Conservation (phyloP, 64 coral and sea anemone genomes). For the Astreopora myriophthalma region DNA sequence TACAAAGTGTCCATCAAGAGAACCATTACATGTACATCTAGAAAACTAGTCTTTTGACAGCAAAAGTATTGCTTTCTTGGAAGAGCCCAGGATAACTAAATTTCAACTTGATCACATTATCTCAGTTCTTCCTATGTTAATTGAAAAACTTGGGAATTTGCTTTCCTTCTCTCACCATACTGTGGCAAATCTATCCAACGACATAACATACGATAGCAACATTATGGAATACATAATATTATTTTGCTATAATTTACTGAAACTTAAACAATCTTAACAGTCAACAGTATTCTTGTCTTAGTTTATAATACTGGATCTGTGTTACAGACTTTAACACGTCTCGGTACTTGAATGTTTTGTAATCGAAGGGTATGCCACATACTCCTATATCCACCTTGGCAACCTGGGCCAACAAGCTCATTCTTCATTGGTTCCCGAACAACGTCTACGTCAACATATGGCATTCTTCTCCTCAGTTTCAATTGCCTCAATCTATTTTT, state of each 20-base stretch:
- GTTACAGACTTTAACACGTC: slow-evolving; percentile 47
- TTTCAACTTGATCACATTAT: slow-evolving; percentile 62
- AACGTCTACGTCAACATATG: too few relatives aligned
- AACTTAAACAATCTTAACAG: slow-evolving; percentile 40
- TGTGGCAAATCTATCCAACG: slow-evolving; percentile 17
- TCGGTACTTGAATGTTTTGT: too few relatives aligned
- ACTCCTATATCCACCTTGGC: too few relatives aligned
- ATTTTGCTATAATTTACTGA: slow-evolving; percentile 20
- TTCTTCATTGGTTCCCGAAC: too few relatives aligned
- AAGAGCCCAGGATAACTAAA: slow-evolving; percentile 50
- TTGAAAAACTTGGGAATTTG: slow-evolving; percentile 59
- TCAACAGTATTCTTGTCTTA: slow-evolving; percentile 47
- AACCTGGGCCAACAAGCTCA: too few relatives aligned
- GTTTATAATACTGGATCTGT: slow-evolving; percentile 41
- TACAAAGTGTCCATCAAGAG: slow-evolving; percentile 29
- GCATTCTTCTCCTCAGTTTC: too few relatives aligned
- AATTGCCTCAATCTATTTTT: too few relatives aligned
- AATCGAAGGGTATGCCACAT: too few relatives aligned
- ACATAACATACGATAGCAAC: slow-evolving; percentile 7
- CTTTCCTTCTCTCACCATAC: slow-evolving; percentile 59
- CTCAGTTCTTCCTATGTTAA: slow-evolving; percentile 14
- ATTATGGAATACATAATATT: slow-evolving; percentile 40
- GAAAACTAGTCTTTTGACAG: slow-evolving; percentile 55
- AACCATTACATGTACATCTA: slow-evolving; percentile 28
- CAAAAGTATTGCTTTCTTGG: slow-evolving; percentile 23